These are phyloP conservation scores for Sorex maritimensis DNA, from an alignment of 2,797 vertebrate genomes.

Conservation along the genomic window DNA sequence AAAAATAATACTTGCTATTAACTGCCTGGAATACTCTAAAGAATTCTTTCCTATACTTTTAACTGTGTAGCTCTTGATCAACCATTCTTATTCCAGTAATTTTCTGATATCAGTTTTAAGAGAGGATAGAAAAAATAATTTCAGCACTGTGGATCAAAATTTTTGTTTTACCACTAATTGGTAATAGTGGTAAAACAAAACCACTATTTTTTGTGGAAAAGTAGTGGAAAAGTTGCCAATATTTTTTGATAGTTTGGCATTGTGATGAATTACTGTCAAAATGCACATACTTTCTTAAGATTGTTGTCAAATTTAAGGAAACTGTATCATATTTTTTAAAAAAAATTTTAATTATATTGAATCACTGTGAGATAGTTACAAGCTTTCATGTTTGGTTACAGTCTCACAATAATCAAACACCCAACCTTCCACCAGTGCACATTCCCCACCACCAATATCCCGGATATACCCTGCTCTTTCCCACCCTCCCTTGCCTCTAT, in stretches of 20 bases:
- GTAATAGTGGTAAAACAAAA: too few species aligned
- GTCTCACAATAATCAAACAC: too few species aligned
- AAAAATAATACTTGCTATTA: constrained; percentile 43
- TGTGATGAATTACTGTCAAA: not conserved
- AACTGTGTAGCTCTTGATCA: not conserved
- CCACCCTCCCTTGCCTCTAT: too few species aligned
- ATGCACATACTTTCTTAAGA: not conserved
- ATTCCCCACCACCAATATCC: too few species aligned
- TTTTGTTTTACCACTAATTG: constrained; percentile 36
- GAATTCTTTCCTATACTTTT: not conserved
- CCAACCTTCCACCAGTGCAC: too few species aligned
- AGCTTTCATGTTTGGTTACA: too few species aligned
- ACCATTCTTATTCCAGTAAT: not conserved
- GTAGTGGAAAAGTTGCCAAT: constrained; percentile 36
- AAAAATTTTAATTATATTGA: too few species aligned
- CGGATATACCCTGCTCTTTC: too few species aligned
- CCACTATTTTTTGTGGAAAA: too few species aligned
- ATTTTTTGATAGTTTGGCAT: not conserved
- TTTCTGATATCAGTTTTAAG: not conserved
- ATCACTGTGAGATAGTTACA: too few species aligned
- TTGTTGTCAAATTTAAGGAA: constrained; percentile 44
- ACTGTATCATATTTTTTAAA: too few species aligned
- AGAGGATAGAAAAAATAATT: constrained; percentile 12
- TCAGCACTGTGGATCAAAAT: not conserved
- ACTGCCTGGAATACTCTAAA: not conserved